These are phyloP conservation scores for Lepidotrigona ventralis DNA, from an alignment of 1,140 invertebrate genomes.

Conservation along the genomic window DNA sequence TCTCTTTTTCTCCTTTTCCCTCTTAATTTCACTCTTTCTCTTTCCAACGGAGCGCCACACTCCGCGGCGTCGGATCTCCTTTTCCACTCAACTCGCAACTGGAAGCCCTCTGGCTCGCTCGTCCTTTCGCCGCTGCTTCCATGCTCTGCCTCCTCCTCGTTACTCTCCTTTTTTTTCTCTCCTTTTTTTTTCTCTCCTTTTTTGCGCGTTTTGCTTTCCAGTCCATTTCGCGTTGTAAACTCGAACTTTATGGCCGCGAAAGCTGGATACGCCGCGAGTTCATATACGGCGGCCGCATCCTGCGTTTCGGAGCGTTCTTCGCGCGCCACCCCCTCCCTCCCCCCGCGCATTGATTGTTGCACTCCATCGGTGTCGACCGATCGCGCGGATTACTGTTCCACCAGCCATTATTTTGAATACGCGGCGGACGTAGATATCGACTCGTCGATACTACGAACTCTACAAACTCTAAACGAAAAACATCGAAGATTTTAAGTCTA, in stretches of 20 bases:
- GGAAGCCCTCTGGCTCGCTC: conserved; percentile 41
- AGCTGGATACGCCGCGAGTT: conserved; percentile 68
- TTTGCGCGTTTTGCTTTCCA: conserved; percentile 74
- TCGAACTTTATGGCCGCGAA: conserved; percentile 77
- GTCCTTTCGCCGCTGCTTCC: conserved; percentile 58
- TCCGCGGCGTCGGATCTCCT: conserved; percentile 39
- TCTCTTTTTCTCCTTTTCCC: conserved; percentile 41
- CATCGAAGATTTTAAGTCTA: no score
- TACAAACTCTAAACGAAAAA: no score
- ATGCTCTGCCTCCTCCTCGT: conserved; percentile 66
- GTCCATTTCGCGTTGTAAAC: conserved; percentile 79
- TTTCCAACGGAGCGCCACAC: conserved; percentile 55
- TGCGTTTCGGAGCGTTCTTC: conserved; percentile 37
- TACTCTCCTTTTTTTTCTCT: conserved; percentile 54
- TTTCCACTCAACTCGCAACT: conserved; percentile 12
- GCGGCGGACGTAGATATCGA: no score
- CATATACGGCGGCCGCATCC: conserved; percentile 56
- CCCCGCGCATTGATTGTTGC: neutral
- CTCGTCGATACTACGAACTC: neutral
- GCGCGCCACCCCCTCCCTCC: neutral
- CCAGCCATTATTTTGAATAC: no score
- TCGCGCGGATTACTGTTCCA: neutral
- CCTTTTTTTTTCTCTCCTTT: neutral
- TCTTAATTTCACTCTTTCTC: conserved; percentile 57
- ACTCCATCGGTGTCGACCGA: neutral